Base-by-base conservation (phyloP, 2,797 vertebrate species). In the Trichosurus vulpecula region DNA sequence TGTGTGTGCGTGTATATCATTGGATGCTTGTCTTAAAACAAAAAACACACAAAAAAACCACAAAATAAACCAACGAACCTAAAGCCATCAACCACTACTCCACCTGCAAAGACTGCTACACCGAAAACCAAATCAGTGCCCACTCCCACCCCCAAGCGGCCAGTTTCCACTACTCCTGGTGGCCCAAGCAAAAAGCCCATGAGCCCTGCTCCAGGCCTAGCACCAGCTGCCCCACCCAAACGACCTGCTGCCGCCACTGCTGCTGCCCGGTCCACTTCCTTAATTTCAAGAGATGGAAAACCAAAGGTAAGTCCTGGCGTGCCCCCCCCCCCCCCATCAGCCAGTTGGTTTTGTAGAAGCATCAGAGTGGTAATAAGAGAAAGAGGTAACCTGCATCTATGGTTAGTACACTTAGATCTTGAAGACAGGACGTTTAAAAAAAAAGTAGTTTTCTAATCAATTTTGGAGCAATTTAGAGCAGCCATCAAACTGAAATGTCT, bases 241-340 rank as follows among this genome's bases (percentile, higher is more conserved):
- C 98, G 99, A 97, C 98, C 99, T 3, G 95, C 99, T 31, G 97
- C 96, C 53, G 25, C 98, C 91, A 96, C 97, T 91, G 90, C 98
- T 81, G 41, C 74, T 0, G 22, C 98, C 61, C 99, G 99, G 91
- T 98, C 98, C 96, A 96, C 99, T 93, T 95, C 98, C 97, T 94
- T 99, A 90, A 94, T 99, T n/a, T 52, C 99, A 94, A 99, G 98
- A 96, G 99, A 99, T 35, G 41, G 98, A 66, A 99, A 99, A 96
- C 98, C 99, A 98, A 99, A 99, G 99, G 99, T 99, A 98, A 99
- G 99, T n/a, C n/a, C n/a, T n/a, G n/a, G n/a, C n/a, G n/a, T n/a
- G n/a, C 3, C 25, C n/a, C 29, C 16, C 2, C n/a, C 52, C 74
- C 27, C 57, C 93, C 29, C 54, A 0, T 53, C 0, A 4, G 8